Base-by-base conservation (phyloP, 2,113 vertebrate species). In the Benitochromis conjunctus region DNA sequence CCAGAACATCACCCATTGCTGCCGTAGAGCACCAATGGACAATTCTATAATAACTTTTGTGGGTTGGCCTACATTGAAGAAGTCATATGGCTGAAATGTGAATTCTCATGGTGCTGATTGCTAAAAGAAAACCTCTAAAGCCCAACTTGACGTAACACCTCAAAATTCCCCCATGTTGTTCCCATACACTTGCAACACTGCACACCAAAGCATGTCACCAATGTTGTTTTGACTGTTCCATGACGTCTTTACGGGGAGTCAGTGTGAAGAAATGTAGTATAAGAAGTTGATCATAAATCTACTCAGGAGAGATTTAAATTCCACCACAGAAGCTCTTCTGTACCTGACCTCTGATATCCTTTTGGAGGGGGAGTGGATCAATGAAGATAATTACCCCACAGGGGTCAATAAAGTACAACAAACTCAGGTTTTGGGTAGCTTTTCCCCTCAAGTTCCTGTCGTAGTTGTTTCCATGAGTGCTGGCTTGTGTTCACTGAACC, bases 391-490 rank as follows among this genome's bases (percentile, higher is more conserved):
- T 88, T 71, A 60, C 55, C 29, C 81, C 21, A 4, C 24, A 34
- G 51, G 69, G 80, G 85, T 88, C 77, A 83, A 77, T 88, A 16
- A 87, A 41, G 48, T 83, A 14, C 83, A 54, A 48, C 57, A 55
- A 60, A 83, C 89, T 83, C 24, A 24, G 10, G 84, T 85, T 81
- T 62, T 29, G n/a, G 34, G 51, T 57, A 48, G 21, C 21, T 85
- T 91, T 89, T 87, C 11, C 79, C 41, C 76, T 86, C 55, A 71
- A 64, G 71, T 83, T 86, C 55, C 57, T 77, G 62, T 64, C 36
- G 48, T 88, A 55, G 85, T 87, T 92, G 82, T 95, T 94, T 93
- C 81, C 91, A 88, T 89, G 84, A 90, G 86, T 41, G 86, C 76
- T 88, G 91, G 83, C 87, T 76, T 91, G 90, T 93, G 90, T 92